Evolutionary conservation across 2,113 vertebrate species (phyloP).

Genomic region (Tupaia chinensis): DNA sequence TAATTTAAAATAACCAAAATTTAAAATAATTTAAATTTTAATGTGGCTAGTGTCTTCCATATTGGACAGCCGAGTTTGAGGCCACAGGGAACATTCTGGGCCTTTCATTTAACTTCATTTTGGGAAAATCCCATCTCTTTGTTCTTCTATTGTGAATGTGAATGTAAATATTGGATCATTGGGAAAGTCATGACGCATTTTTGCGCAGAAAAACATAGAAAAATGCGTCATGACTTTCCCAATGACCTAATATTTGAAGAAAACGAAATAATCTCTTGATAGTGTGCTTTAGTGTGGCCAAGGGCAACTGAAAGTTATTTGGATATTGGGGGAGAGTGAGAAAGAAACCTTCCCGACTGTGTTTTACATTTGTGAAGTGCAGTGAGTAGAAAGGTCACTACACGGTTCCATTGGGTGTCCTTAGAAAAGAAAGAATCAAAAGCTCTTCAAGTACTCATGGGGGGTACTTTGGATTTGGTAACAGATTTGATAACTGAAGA

Average conservation of each 20-base stretch:
- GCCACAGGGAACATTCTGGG: neutral
- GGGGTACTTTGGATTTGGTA: conserved; percentile 86
- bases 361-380: conserved; percentile 74
- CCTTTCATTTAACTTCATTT: neutral
- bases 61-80: neutral
- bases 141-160: neutral
- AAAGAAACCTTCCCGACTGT: conserved; percentile 66
- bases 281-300: conserved; percentile 59
- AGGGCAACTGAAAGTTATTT: conserved; percentile 83
- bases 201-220: too few relatives aligned
- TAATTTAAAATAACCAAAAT: neutral
- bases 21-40: conserved; percentile 19
- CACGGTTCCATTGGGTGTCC: conserved; percentile 88
- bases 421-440: conserved; percentile 93
- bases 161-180: neutral
- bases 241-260: conserved; percentile 35
- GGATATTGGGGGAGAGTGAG: neutral
- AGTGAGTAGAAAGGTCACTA: conserved; percentile 91
- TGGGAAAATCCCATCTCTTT: neutral
- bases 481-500: conserved; percentile 92
- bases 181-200: too few relatives aligned
- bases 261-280: conserved; percentile 45
- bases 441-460: conserved; percentile 89
- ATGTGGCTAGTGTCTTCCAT: neutral
- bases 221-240: too few relatives aligned